Percentiles rank a stretch among this genome's conserved stretches.
Conservation (phyloP, 2,888 invertebrate genomes). For the Heliconius ismenius region DNA sequence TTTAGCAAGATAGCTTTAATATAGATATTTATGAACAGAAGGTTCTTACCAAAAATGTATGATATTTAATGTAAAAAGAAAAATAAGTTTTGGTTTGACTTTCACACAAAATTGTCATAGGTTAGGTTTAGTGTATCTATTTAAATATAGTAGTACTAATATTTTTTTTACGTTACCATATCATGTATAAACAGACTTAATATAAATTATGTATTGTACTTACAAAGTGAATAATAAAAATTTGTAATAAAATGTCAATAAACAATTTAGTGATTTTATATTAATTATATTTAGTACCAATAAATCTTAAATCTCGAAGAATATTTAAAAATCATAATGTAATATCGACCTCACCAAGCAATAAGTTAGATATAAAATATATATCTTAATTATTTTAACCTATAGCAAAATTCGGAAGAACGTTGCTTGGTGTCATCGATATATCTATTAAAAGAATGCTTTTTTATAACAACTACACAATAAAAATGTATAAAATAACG, state of each 20-base stretch:
- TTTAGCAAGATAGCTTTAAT: conserved; percentile 78
- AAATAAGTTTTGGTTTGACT: conserved; percentile 75
- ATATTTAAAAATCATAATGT: not conserved
- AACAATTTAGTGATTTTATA: conserved; percentile 51
- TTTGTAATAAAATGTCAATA: conserved; percentile 76
- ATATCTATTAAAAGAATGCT: not conserved
- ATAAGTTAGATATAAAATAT: not conserved
- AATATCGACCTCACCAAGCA: conserved; percentile 7
- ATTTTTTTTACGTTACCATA: conserved; percentile 68
- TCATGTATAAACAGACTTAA: conserved; percentile 58
- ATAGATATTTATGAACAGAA: conserved; percentile 67
- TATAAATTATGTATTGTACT: conserved; percentile 58
- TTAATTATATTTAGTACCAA: conserved; percentile 20
- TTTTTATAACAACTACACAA: not conserved
- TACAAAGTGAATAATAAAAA: conserved; percentile 56
- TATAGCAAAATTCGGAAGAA: not conserved
- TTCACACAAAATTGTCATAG: conserved; percentile 75
- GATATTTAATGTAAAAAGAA: conserved; percentile 60
- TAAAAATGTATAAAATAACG: not conserved
- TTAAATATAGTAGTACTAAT: conserved; percentile 64
- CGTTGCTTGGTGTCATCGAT: not conserved
- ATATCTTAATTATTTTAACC: not conserved
- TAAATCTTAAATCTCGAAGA: not conserved
- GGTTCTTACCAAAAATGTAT: conserved; percentile 79
- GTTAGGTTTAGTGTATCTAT: conserved; percentile 63